phyloP scores from a whole-genome alignment of 1,140 invertebrate genomes.

The Drosophila oshimai region DNA sequence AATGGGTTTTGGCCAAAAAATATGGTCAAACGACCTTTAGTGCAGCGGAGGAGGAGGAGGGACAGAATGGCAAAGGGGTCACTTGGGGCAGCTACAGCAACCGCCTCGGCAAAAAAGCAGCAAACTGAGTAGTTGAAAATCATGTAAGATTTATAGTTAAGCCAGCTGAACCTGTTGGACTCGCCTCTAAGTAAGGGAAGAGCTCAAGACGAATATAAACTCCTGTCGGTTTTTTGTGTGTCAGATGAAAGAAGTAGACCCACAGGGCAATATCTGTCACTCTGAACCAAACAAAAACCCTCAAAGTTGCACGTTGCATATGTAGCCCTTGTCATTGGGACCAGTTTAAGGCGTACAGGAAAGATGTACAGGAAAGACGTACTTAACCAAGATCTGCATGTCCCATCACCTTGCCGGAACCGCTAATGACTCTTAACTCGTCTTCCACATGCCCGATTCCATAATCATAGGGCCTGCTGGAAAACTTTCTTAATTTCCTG shows the following conservation, averaged over 20 bases:
- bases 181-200: not conserved
- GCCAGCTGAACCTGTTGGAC: constrained; percentile 60
- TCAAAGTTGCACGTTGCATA: not conserved
- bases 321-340: not conserved
- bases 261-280: constrained; percentile 2
- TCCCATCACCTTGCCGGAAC: not conserved
- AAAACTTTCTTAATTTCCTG: constrained; percentile 74
- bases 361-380: not conserved
- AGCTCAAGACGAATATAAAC: constrained; percentile 8
- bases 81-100: constrained; percentile 2
- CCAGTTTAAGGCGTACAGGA: not conserved
- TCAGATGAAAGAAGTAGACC: not conserved
- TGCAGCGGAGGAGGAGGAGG: too few species aligned
- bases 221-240: constrained; percentile 21
- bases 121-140: constrained; percentile 52
- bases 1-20: too few species aligned
- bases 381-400: not conserved
- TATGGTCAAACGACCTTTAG: too few species aligned
- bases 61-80: constrained; percentile 46
- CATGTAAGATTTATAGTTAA: constrained; percentile 65
- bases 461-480: constrained; percentile 16
- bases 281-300: not conserved
- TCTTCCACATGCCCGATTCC: not conserved
- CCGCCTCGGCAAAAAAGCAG: constrained; percentile 19
- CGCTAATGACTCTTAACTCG: constrained; percentile 1